Base-by-base conservation (phyloP, 2,113 vertebrate species). In the Dasyprocta punctata region DNA sequence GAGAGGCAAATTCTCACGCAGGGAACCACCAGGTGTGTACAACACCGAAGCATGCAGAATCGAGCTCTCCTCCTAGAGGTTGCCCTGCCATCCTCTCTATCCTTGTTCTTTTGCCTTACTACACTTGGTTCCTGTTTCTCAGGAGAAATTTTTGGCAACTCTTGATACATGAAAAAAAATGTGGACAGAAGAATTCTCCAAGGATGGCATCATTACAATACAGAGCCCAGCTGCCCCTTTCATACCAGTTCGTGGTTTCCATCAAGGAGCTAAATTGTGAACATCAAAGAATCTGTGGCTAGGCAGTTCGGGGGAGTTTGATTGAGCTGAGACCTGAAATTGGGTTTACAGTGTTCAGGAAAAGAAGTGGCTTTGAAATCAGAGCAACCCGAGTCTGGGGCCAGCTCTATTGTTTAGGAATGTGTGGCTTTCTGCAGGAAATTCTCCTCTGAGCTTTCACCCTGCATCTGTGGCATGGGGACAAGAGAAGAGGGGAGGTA, bases 401-500 rank as follows among this genome's bases (percentile, higher is more conserved):
- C 12, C 44, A 60, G 36, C 14, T 36, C 56, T 1, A 0, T 1
- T 28, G 69, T 10, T 77, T 26, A 4, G 10, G 20, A 44, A 8
- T 4, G 14, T 5, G 71, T 16, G 47, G 67, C 63, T 49, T 44
- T 77, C 38, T 1, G 2, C 4, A 11, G n/a, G 36, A 19, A 13
- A 20, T 0, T 44, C 49, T 77, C 67, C 58, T 87, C 90, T 81
- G 56, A 36, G 36, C n/a, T 12, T 80, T 65, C 24, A 1, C 77
- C 49, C 87, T 3, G 65, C 54, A n/a, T 14, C 82, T 77, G 71
- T 33, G 49, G n/a, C 36, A n/a, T 44, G 54, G 69, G 56, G 16
- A 0, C 1, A 14, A 49, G 8, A 0, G 47, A 47, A 73, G 2
- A 1, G 8, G 9, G 0, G 9, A 2, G 4, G 0, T 20, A 26